phyloP scores from a whole-genome alignment of 2,797 vertebrate genomes.

The Poeciliopsis gracilis region DNA sequence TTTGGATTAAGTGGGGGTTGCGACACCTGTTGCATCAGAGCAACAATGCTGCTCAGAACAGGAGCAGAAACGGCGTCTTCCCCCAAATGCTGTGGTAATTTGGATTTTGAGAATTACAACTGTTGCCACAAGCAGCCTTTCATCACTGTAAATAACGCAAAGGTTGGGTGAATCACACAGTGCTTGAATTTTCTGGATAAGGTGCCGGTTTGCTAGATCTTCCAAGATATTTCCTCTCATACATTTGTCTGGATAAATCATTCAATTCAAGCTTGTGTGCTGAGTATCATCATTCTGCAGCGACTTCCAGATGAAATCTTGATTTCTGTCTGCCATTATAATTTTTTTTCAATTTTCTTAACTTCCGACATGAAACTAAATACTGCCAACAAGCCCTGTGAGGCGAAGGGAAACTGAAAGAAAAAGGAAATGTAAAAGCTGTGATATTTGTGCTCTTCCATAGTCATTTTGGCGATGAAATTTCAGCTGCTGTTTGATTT shows the following conservation, averaged over 20 bases:
- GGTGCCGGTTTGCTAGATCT: neutral
- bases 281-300: neutral
- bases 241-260: neutral
- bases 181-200: neutral
- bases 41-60: neutral
- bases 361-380: neutral
- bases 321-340: neutral
- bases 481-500: neutral
- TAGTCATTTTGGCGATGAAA: neutral
- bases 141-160: neutral
- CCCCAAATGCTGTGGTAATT: neutral
- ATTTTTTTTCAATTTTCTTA: neutral
- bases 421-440: neutral
- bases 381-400: neutral
- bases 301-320: neutral
- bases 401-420: neutral
- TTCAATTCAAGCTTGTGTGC: neutral
- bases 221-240: neutral
- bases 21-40: neutral
- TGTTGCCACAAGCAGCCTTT: neutral
- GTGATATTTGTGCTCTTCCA: neutral
- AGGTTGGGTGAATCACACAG: neutral
- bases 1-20: neutral
- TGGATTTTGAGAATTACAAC: neutral
- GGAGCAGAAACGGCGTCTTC: neutral